Conservation (phyloP, 2,888 invertebrate genomes). For the Petrophora chlorosata region DNA sequence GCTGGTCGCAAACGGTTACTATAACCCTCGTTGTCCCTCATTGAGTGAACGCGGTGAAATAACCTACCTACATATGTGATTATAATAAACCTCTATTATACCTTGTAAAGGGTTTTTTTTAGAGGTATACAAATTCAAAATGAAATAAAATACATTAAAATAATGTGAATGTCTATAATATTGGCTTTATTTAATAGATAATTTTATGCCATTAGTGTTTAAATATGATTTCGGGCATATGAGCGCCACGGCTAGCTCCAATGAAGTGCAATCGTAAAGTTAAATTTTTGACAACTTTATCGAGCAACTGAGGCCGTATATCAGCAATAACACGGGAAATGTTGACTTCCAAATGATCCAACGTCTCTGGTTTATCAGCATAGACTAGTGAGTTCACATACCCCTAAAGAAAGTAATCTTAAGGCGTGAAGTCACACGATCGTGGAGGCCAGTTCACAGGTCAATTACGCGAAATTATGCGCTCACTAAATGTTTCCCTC, state of each 20-base stretch:
- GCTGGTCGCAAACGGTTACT: too few species aligned
- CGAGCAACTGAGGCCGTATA: too few species aligned
- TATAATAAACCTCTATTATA: too few species aligned
- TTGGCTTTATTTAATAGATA: background rate
- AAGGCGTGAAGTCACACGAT: constrained; percentile 16
- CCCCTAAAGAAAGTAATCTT: background rate
- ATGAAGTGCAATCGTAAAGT: too few species aligned
- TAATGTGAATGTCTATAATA: background rate
- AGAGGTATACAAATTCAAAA: background rate
- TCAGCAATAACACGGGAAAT: too few species aligned
- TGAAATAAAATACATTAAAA: constrained; percentile 1
- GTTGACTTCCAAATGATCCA: too few species aligned
- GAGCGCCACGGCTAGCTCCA: background rate
- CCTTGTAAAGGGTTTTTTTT: too few species aligned
- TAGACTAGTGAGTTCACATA: background rate
- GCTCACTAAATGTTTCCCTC: constrained; percentile 23
- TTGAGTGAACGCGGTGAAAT: too few species aligned
- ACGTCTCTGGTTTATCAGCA: too few species aligned
- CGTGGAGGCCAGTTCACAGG: constrained; percentile 36
- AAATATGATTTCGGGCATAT: background rate
- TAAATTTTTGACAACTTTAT: too few species aligned
- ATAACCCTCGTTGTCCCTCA: too few species aligned
- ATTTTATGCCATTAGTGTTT: background rate
- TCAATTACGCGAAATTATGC: constrained; percentile 33
- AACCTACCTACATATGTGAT: too few species aligned